A percentile compares a stretch with the other conserved stretches of the same genome.
Conservation (phyloP, 2,888 invertebrate species). For the Cyclophora albipunctata region DNA sequence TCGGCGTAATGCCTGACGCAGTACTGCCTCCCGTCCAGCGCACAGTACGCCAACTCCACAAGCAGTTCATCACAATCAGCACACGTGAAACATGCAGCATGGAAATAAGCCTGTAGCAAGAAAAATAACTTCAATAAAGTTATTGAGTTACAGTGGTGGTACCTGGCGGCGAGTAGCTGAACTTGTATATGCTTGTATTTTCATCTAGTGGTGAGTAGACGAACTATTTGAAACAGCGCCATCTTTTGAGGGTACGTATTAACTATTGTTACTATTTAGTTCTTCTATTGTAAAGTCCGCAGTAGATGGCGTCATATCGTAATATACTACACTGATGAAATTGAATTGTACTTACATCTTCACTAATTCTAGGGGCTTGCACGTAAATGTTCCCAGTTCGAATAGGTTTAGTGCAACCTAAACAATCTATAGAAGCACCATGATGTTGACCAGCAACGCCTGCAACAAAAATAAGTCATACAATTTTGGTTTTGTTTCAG, state of each 20-base stretch:
- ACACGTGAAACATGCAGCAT: constrained; percentile 95
- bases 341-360: constrained; percentile 56
- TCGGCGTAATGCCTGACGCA: constrained; percentile 98
- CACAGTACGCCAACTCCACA: constrained; percentile 97
- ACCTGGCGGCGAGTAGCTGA: constrained; percentile 29
- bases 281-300: too few relatives aligned
- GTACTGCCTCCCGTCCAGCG: constrained; percentile 89
- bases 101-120: constrained; percentile 80
- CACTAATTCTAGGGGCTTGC: constrained; percentile 87
- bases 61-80: constrained; percentile 91
- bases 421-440: constrained; percentile 80
- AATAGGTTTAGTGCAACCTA: constrained; percentile 87
- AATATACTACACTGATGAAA: background rate
- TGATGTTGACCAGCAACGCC: constrained; percentile 78
- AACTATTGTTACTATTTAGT: too few relatives aligned
- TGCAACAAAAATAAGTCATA: constrained; percentile 29
- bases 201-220: background rate
- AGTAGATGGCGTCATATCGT: too few relatives aligned
- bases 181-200: constrained; percentile 3
- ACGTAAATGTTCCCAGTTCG: constrained; percentile 88
- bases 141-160: constrained; percentile 10
- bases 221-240: too few relatives aligned
- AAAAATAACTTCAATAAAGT: background rate
- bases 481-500: constrained; percentile 5
- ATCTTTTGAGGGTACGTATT: too few relatives aligned